Conservation (phyloP, 2,113 vertebrate species). For the Prunella fulvescens region DNA sequence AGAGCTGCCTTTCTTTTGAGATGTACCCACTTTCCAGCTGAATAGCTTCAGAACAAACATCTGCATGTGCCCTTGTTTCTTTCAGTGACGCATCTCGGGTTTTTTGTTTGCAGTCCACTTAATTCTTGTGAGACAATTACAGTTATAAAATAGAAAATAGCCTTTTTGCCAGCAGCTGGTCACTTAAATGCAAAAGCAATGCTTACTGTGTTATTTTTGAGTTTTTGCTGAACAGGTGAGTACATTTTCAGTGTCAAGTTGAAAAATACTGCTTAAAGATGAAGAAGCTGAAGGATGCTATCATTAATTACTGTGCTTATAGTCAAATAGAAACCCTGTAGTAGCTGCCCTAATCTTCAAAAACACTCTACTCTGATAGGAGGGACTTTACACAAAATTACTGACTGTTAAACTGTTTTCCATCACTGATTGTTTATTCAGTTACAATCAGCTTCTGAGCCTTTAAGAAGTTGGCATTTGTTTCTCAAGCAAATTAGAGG, state of each 20-base stretch:
- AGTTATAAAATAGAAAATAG: not conserved
- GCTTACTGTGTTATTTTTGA: not conserved
- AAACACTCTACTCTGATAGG: not conserved
- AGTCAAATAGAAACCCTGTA: slow-evolving; percentile 3
- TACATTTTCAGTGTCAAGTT: not conserved
- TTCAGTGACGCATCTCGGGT: not conserved
- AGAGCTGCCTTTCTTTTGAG: not conserved
- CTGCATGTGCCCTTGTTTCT: not conserved
- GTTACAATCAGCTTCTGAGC: not conserved
- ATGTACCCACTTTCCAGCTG: slow-evolving; percentile 42
- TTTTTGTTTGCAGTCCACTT: not conserved
- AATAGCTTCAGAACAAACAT: slow-evolving; percentile 46
- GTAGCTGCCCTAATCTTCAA: not conserved
- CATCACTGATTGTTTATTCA: not conserved
- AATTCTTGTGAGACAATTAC: not conserved
- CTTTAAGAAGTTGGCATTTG: not conserved
- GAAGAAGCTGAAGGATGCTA: not conserved
- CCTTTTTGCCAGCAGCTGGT: not conserved
- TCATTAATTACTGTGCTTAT: not conserved
- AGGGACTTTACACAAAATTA: not conserved
- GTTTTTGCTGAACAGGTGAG: not conserved
- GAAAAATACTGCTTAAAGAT: not conserved
- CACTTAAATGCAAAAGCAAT: not conserved
- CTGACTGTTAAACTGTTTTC: not conserved
- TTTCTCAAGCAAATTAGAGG: not conserved